phyloP scores from a whole-genome alignment of 1,140 invertebrate genomes.

The Drosophila trapezifrons region DNA sequence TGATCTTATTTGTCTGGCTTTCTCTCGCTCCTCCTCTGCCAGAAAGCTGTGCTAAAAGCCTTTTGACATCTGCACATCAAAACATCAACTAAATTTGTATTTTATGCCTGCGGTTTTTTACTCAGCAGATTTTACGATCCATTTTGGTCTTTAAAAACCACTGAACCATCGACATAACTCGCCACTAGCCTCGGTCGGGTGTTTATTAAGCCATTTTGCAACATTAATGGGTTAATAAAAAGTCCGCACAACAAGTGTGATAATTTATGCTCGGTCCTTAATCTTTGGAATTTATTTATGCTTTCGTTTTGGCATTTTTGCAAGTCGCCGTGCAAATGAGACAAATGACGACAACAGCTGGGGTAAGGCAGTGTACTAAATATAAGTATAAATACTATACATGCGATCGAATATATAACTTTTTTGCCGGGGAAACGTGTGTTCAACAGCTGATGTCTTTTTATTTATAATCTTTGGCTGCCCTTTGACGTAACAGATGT shows the following conservation, averaged over 20 bases:
- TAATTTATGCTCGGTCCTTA: conserved; percentile 45
- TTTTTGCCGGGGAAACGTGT: conserved; percentile 21
- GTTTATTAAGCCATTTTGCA: conserved; percentile 40
- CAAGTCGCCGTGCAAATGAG: conserved; percentile 3
- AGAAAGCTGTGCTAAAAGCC: conserved; percentile 53
- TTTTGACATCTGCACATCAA: conserved; percentile 68
- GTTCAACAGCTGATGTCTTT: conserved; percentile 30
- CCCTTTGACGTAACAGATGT: conserved; percentile 28
- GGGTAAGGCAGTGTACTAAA: conserved; percentile 39
- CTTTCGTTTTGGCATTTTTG: conserved; percentile 30
- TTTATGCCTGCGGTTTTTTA: conserved; percentile 32
- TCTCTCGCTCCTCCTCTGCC: background rate
- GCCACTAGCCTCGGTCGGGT: background rate
- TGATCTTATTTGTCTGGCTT: background rate
- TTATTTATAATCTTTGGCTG: conserved; percentile 11
- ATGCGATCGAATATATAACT: conserved; percentile 21
- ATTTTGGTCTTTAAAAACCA: conserved; percentile 52
- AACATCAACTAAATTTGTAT: conserved; percentile 41
- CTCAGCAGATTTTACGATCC: conserved; percentile 43
- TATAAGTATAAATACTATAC: conserved; percentile 44
- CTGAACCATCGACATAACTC: conserved; percentile 58
- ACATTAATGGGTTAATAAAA: conserved; percentile 69
- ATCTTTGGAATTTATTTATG: conserved; percentile 61
- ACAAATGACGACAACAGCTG: conserved; percentile 67
- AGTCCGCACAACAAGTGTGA: conserved; percentile 29